Conservation (phyloP, 2,888 invertebrate genomes). For the Platerodrilus igneus region DNA sequence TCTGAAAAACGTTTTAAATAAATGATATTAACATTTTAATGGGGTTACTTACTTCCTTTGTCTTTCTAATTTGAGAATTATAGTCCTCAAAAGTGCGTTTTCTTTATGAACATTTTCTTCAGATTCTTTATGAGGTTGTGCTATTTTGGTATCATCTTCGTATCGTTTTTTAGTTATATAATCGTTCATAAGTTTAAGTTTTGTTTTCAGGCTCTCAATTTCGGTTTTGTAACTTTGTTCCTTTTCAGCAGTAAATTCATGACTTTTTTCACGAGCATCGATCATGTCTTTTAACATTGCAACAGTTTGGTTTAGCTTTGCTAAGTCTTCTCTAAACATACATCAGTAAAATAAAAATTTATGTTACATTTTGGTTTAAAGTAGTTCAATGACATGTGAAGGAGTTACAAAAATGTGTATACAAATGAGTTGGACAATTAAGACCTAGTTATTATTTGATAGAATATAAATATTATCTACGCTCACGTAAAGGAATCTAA, state of each 20-base stretch:
- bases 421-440: too few relatives aligned
- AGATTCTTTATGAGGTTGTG: conserved; percentile 12
- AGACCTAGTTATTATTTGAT: too few relatives aligned
- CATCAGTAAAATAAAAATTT: too few relatives aligned
- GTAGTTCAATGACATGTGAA: too few relatives aligned
- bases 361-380: too few relatives aligned
- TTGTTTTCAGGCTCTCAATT: conserved; percentile 30
- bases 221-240: conserved; percentile 31
- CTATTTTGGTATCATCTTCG: conserved; percentile 14
- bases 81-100: conserved; percentile 33
- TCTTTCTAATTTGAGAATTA: conserved; percentile 37
- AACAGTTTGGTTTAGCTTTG: conserved; percentile 33
- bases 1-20: conserved; percentile 7
- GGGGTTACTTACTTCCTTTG: conserved; percentile 28
- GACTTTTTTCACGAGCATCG: conserved; percentile 33
- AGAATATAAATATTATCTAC: too few relatives aligned
- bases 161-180: conserved; percentile 14
- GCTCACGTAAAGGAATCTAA: too few relatives aligned
- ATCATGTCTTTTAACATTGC: conserved; percentile 36
- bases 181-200: conserved; percentile 29
- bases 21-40: too few relatives aligned
- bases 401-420: too few relatives aligned
- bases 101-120: conserved; percentile 24
- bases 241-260: conserved; percentile 30
- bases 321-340: conserved; percentile 33